These are phyloP conservation scores for Sinocyclocheilus rhinocerous DNA, from an alignment of 2,113 vertebrate species.

Conservation along the genomic window DNA sequence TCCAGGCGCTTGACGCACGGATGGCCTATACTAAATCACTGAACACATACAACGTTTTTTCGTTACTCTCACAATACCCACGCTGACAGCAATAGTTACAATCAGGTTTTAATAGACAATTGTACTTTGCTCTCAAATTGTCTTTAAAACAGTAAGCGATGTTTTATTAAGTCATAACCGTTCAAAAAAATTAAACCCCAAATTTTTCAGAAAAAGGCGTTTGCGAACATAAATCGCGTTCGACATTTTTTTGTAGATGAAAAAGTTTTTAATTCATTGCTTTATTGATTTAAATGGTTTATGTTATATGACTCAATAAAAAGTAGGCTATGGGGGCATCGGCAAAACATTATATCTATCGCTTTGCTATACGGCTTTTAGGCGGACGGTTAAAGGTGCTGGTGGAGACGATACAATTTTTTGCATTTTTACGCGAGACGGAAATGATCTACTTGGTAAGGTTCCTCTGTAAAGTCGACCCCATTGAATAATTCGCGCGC, in stretches of 20 bases:
- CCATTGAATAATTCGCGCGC: not conserved
- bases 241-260: not conserved
- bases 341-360: not conserved
- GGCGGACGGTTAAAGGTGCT: not conserved
- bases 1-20: conserved; percentile 15
- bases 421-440: not conserved
- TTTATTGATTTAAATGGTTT: too few relatives aligned
- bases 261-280: too few relatives aligned
- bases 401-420: not conserved
- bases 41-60: conserved; percentile 9
- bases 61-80: not conserved
- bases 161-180: not conserved
- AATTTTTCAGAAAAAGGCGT: not conserved
- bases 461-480: not conserved
- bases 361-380: not conserved
- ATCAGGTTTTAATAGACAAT: not conserved
- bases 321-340: not conserved
- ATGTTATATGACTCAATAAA: too few relatives aligned
- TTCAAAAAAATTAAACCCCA: too few relatives aligned
- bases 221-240: not conserved
- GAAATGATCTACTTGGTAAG: not conserved
- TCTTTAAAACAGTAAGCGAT: not conserved
- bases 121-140: not conserved
- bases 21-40: not conserved
- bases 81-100: not conserved